A percentile compares a stretch with the other conserved stretches of the same genome.
These are phyloP conservation scores for Ophiothrix spiculata DNA, from an alignment of 35 echinoderm and acorn worm genomes.

Conservation along the genomic window DNA sequence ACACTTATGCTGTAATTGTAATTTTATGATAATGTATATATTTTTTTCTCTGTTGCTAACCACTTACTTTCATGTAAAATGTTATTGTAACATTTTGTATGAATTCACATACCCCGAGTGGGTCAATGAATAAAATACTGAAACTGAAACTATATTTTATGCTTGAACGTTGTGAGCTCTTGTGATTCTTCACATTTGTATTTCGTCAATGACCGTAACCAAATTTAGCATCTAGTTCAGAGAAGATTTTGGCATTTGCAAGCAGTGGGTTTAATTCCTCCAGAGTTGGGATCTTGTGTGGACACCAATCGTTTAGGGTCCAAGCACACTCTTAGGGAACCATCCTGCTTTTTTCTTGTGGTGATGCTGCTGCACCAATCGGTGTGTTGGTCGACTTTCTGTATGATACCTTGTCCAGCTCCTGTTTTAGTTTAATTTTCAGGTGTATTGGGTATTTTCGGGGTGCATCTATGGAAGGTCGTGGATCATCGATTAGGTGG, in stretches of 20 bases:
- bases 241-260: neutral
- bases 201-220: neutral
- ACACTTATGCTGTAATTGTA: too few species aligned
- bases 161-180: neutral
- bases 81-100: too few species aligned
- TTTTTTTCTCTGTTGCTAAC: too few species aligned
- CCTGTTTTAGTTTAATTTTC: too few species aligned
- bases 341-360: neutral
- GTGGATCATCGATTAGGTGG: too few species aligned
- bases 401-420: neutral
- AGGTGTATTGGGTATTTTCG: too few species aligned
- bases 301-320: neutral
- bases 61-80: too few species aligned
- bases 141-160: too few species aligned
- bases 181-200: neutral
- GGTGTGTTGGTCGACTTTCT: neutral
- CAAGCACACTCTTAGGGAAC: neutral
- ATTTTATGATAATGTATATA: too few species aligned
- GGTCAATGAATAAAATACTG: too few species aligned
- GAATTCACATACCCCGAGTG: too few species aligned
- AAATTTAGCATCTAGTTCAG: neutral
- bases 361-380: neutral
- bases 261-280: neutral
- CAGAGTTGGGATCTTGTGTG: neutral
- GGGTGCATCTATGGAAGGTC: too few species aligned